Evolutionary conservation across 35 echinoderm and acorn worm species (phyloP).

Genomic region (Eucidaris tribuloides): DNA sequence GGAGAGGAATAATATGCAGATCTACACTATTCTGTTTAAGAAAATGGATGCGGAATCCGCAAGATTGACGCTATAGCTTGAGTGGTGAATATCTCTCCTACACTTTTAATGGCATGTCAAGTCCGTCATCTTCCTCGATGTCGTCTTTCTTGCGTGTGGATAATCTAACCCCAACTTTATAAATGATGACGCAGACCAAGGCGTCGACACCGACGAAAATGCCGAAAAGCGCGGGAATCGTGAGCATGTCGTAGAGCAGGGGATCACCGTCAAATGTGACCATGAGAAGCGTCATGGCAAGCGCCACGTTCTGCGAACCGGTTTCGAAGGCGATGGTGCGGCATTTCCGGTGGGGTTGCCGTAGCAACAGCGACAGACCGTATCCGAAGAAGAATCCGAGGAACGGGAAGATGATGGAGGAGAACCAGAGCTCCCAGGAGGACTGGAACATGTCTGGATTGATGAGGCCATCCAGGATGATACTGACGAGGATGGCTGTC

Average conservation of each 20-base stretch:
- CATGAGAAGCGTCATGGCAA: conserved; percentile 50
- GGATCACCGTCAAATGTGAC: conserved; percentile 41
- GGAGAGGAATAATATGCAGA: no score
- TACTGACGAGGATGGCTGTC: conserved; percentile 37
- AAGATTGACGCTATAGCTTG: no score
- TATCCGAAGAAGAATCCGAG: conserved; percentile 55
- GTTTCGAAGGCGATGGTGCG: conserved; percentile 79
- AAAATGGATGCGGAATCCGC: no score
- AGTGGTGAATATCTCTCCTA: no score
- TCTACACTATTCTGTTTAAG: no score
- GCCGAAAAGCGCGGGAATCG: conserved; percentile 47
- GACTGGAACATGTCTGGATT: conserved; percentile 64
- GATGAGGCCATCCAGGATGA: conserved; percentile 59
- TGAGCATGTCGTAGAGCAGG: conserved; percentile 30
- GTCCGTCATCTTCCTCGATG: no score
- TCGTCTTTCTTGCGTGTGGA: no score
- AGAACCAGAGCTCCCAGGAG: conserved; percentile 71
- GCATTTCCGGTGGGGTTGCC: conserved; percentile 47
- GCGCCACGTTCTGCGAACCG: conserved; percentile 61
- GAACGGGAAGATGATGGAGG: conserved; percentile 14
- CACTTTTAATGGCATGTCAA: no score
- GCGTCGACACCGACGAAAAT: conserved; percentile 25
- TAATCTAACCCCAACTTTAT: no score
- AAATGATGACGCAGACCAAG: conserved; percentile 4
- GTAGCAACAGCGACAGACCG: conserved; percentile 42